Evolutionary conservation across 2,888 invertebrate species (phyloP).

Genomic region (Julus scandinavius): DNA sequence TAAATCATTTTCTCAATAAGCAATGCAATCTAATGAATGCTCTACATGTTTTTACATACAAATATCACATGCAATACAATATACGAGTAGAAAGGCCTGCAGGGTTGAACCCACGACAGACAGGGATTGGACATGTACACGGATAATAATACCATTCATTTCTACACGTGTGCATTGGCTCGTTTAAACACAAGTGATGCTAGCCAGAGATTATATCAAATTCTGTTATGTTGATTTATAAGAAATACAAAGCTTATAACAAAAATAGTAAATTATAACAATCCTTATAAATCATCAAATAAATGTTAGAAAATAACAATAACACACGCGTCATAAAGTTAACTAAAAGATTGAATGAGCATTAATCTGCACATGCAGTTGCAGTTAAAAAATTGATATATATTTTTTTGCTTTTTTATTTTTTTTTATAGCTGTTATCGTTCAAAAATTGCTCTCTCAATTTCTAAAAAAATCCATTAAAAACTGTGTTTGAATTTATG

Average conservation of each 20-base stretch:
- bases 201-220: not conserved
- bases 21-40: not conserved
- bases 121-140: slow-evolving; percentile 23
- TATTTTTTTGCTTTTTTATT: not conserved
- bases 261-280: slow-evolving; percentile 42
- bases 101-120: slow-evolving; percentile 39
- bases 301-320: slow-evolving; percentile 37
- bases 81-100: not conserved
- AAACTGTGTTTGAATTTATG: not conserved
- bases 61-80: slow-evolving; percentile 27
- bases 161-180: not conserved
- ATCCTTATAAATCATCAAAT: slow-evolving; percentile 48
- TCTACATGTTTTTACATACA: slow-evolving; percentile 36
- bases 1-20: slow-evolving; percentile 21
- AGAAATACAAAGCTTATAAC: slow-evolving; percentile 34
- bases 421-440: not conserved
- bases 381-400: not conserved
- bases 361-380: not conserved
- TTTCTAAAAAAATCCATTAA: not conserved
- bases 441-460: not conserved
- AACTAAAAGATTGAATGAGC: slow-evolving; percentile 27
- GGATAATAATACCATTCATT: slow-evolving; percentile 29
- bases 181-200: not conserved
- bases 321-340: slow-evolving; percentile 7
- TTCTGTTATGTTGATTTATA: not conserved